These are phyloP conservation scores for Diachrysia chrysitis DNA, from an alignment of 2,888 invertebrate species.

Conservation along the genomic window DNA sequence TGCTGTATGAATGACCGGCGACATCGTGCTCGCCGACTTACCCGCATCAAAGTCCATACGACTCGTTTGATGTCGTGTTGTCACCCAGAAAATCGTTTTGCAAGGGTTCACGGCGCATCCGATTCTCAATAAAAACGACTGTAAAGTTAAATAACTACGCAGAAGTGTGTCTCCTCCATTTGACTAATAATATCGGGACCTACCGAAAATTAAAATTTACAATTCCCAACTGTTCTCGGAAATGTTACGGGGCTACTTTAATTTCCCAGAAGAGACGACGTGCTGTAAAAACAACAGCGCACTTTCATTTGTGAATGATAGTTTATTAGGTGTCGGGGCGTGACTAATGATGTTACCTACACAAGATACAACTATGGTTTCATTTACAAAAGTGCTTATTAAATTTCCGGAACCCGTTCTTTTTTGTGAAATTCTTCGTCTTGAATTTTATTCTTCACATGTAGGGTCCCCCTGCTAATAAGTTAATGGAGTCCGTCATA, in stretches of 20 bases:
- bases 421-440: constrained; percentile 30
- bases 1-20: constrained; percentile 58
- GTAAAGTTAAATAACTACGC: neutral
- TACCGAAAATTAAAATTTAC: constrained; percentile 9
- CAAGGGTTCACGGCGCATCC: constrained; percentile 18
- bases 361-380: constrained; percentile 39
- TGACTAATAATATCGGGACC: neutral
- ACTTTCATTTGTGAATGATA: constrained; percentile 55
- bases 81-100: constrained; percentile 12
- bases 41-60: constrained; percentile 29
- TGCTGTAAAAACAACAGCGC: constrained; percentile 48
- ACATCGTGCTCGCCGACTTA: constrained; percentile 24
- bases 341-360: constrained; percentile 57
- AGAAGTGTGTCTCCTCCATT: neutral
- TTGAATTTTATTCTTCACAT: constrained; percentile 49
- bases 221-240: constrained; percentile 14
- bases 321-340: constrained; percentile 55
- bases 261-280: constrained; percentile 35
- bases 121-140: constrained; percentile 9
- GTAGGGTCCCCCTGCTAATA: constrained; percentile 55
- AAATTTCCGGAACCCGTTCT: constrained; percentile 40
- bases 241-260: constrained; percentile 25
- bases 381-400: constrained; percentile 51
- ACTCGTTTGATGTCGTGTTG: constrained; percentile 27
- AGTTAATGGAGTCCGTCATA: constrained; percentile 60